These are phyloP conservation scores for Diaperis boleti DNA, from an alignment of 2,888 invertebrate genomes.

Conservation along the genomic window DNA sequence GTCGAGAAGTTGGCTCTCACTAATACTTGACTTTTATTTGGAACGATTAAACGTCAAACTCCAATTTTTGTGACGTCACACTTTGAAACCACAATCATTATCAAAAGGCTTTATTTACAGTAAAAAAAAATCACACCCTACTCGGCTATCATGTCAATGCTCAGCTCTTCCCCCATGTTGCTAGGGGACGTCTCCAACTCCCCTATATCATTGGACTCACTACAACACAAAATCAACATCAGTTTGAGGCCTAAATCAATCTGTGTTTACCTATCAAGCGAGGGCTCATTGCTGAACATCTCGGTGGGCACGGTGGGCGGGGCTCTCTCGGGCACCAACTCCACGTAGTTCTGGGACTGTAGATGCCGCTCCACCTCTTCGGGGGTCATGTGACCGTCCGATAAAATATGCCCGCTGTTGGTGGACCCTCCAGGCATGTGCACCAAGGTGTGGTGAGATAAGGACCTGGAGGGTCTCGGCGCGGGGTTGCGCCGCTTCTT, in stretches of 20 bases:
- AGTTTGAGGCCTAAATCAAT: neutral
- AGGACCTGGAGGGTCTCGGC: constrained; percentile 65
- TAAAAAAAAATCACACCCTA: constrained; percentile 45
- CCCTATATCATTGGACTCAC: constrained; percentile 85
- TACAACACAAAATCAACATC: constrained; percentile 65
- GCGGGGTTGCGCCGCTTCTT: constrained; percentile 68
- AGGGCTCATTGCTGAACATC: constrained; percentile 95
- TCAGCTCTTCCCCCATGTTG: constrained; percentile 84
- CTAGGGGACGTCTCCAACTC: constrained; percentile 86
- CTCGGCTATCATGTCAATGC: constrained; percentile 74
- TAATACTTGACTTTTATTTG: too few relatives aligned
- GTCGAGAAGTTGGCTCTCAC: too few relatives aligned
- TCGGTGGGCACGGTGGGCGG: constrained; percentile 92
- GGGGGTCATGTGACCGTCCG: constrained; percentile 89
- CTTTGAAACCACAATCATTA: too few relatives aligned
- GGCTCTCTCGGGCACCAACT: constrained; percentile 85
- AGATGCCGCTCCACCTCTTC: constrained; percentile 92
- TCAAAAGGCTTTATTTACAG: neutral
- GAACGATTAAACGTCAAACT: too few relatives aligned
- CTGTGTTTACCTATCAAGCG: constrained; percentile 80
- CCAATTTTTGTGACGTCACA: too few relatives aligned
- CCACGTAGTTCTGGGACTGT: constrained; percentile 85
- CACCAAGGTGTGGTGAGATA: constrained; percentile 51
- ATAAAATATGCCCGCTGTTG: constrained; percentile 67
- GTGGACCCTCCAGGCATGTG: constrained; percentile 68